Evolutionary conservation across 2,888 invertebrate species (phyloP), one percentile per base, ranked within the genome.

Genomic region (Hypselothyrea guttata): DNA sequence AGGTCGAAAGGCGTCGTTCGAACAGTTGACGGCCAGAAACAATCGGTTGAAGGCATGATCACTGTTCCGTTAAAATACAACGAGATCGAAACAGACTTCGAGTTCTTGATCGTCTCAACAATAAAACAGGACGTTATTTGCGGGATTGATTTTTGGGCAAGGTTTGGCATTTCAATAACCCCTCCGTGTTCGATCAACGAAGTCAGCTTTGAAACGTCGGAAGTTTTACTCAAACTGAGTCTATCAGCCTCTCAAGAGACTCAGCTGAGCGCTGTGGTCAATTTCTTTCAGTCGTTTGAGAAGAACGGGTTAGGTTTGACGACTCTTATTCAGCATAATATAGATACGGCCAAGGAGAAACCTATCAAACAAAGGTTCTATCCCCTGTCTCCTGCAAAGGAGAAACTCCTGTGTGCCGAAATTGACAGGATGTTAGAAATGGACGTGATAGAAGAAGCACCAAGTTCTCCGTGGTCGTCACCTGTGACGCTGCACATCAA

Each of bases 121-220:
- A 48, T 38, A 9, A 16, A 38, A 7, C 18, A 48, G 8, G 16
- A 15, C 16, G 37, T 38, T 8, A 47, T 38, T 16, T 47, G 47
- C 11, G 47, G 30, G 1, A 47, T 37, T 13, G 47, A 47, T 27
- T 47, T 37, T 7, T 46, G 34, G 35, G 4, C 13, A 1, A 35
- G 7, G 8, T 35, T 46, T n/a, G 12, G 22, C 1, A 46, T 35
- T n/a, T 5, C 16, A 4, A 38, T 38, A n/a, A 1, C 2, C 4
- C 9, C 38, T 18, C 4, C 27, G 1, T 12, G 4, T 27, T 27
- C 27, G 5, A 12, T 28, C 9, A 15, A 4, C 11, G 9, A 15
- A n/a, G n/a, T n/a, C n/a, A n/a, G n/a, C n/a, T n/a, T n/a, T n/a
- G n/a, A n/a, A n/a, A n/a, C n/a, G n/a, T n/a, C n/a, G n/a, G n/a